Evolutionary conservation across 2,888 invertebrate genomes (phyloP), one percentile per base, ranked within the genome.

Genomic region (Phortica magna): DNA sequence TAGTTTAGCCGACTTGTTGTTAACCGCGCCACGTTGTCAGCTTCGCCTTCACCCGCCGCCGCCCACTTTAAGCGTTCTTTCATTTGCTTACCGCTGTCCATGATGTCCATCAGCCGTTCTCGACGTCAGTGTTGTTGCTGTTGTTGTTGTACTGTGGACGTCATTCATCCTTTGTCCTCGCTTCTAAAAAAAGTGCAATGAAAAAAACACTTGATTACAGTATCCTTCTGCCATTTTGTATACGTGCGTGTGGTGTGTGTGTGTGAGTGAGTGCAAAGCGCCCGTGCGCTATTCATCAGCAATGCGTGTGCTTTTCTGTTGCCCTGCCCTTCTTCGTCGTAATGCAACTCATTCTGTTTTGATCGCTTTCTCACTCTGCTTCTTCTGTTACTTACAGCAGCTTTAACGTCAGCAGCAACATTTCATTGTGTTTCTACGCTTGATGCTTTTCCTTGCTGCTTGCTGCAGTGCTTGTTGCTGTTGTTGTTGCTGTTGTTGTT

Each of bases 191-290:
- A 9, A 59, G 39, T 41, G 10, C 31, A 73, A n/a, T n/a, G n/a
- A 59, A 57, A 59, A 57, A 41, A 22, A 31, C 41, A 41, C 78
- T 81, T 78, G 76, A 87, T 84, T 84, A 85, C 88, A 80, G 80
- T 83, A 82, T 81, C 84, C 84, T 86, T 79, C 17, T 59, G 41
- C 57, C 31, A 31, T 31, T 31, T 31, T 31, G 31, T 31, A 31
- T 31, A 4, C 31, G 31, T 73, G 55, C 71, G 2, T 48, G 48
- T 12, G 48, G 2, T 12, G 48, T 48, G 43, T 14, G 17, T 57
- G n/a, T 57, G 12, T 14, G n/a, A n/a, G n/a, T n/a, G n/a, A n/a
- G n/a, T n/a, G n/a, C n/a, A n/a, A n/a, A n/a, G n/a, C n/a, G n/a
- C n/a, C n/a, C n/a, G 57, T 14, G 57, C 57, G n/a, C n/a, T 57